A percentile compares a stretch with the other conserved stretches of the same genome.
phyloP scores from a whole-genome alignment of 2,888 invertebrate species.

The Ophraella communa region DNA sequence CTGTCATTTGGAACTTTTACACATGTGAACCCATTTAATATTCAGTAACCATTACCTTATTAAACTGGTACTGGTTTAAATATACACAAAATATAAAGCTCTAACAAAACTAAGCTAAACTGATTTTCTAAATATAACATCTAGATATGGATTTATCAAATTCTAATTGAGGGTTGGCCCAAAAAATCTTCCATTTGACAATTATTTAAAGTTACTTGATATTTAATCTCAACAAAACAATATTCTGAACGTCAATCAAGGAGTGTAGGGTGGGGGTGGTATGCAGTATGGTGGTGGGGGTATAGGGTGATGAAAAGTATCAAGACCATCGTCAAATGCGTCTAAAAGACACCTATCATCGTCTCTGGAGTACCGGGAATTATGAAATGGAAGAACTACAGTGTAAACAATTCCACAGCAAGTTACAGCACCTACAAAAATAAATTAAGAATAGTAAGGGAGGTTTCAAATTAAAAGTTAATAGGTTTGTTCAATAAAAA shows the following conservation, averaged over 20 bases:
- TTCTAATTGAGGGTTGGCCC: no score
- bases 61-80: no score
- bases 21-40: no score
- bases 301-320: slow-evolving; percentile 66
- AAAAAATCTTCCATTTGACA: not conserved
- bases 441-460: no score
- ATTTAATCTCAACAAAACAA: slow-evolving; percentile 9
- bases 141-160: no score
- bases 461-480: no score
- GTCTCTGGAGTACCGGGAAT: slow-evolving; percentile 61
- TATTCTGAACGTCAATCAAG: slow-evolving; percentile 48
- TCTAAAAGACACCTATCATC: slow-evolving; percentile 66
- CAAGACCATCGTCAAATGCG: slow-evolving; percentile 66
- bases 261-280: slow-evolving; percentile 67
- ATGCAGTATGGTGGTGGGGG: slow-evolving; percentile 63
- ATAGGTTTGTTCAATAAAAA: no score
- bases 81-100: no score
- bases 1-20: not conserved
- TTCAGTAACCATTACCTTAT: no score
- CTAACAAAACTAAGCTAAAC: no score
- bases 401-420: slow-evolving; percentile 74
- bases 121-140: no score
- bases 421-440: slow-evolving; percentile 67
- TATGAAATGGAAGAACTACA: slow-evolving; percentile 66
- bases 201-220: not conserved